Base-by-base conservation (phyloP, 2,797 vertebrate species). In the Sebastes minor region DNA sequence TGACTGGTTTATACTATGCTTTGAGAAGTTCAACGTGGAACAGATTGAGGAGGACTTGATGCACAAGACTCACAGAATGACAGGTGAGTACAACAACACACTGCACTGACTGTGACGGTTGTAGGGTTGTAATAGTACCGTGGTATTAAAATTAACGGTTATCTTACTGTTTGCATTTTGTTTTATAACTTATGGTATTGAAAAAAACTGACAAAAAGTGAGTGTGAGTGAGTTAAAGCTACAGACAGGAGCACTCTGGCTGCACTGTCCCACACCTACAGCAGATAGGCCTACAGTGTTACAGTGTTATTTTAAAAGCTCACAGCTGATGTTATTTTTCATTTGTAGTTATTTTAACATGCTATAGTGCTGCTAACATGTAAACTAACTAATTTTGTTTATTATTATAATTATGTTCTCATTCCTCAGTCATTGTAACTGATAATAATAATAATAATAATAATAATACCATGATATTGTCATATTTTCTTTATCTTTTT, bases 251-350 rank as follows among this genome's bases (percentile, higher is more conserved):
- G 20, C 8, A 52, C 7, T 52, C 20, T 52, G 49, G 20, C 20
- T 52, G 49, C 38, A 42, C 20, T 52, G 42, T 46, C 42, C 42
- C 42, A 46, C 42, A 46, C 16, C 42, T 46, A 0, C 42, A 18
- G 16, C 1, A 46, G 38, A 42, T 42, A 42, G 6, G 42, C 42
- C 0, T 46, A 8, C 0, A 46, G 0, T 52, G 20, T 52, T 52
- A 52, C 25, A 27, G 25, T 27, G 25, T 20, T 18, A 49, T 49
- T 49, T 49, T 16, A 49, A 52, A 52, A 52, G 18, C 49, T n/a
- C 18, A n/a, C 49, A 52, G 20, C 20, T 52, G 49, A 52, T 52
- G 8, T 52, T 52, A n/a, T 52, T 52, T n/a, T 46, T 46, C 42
- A 46, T 46, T 46, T 46, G 6, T 46, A 46, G 6, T 46, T 46